Evolutionary conservation across 2,113 vertebrate genomes (phyloP).

Genomic region (Microcebus murinus): DNA sequence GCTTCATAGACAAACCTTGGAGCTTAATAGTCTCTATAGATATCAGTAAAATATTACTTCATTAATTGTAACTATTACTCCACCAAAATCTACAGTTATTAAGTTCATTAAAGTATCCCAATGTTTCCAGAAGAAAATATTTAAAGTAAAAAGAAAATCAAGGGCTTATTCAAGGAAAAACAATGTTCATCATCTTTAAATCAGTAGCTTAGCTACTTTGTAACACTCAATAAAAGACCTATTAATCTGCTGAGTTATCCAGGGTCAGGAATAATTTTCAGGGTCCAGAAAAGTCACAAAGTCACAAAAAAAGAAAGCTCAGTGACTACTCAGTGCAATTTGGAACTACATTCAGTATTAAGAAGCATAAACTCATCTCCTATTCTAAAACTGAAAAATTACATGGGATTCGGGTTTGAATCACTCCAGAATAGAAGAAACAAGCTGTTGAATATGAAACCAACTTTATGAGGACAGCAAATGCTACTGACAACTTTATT

Average conservation of each 20-base stretch:
- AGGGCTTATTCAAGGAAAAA: slow-evolving; percentile 28
- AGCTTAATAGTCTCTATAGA: not conserved
- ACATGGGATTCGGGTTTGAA: not conserved
- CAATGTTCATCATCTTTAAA: slow-evolving; percentile 20
- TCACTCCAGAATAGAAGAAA: not conserved
- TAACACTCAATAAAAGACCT: slow-evolving; percentile 11
- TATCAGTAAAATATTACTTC: not conserved
- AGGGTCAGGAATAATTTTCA: slow-evolving; percentile 18
- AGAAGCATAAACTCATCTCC: not conserved
- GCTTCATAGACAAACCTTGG: not conserved
- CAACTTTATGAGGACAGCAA: not conserved
- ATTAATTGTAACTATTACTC: slow-evolving; percentile 34
- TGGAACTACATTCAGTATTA: not conserved
- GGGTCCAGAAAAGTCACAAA: not conserved
- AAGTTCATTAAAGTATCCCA: slow-evolving; percentile 32
- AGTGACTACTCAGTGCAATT: not conserved
- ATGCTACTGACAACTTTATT: not conserved
- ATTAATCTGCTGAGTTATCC: not conserved
- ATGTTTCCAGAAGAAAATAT: slow-evolving; percentile 54
- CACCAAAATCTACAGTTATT: not conserved
- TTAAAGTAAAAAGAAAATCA: slow-evolving; percentile 52
- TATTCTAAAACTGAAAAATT: not conserved
- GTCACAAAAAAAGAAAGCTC: not conserved
- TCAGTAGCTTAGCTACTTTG: slow-evolving; percentile 8
- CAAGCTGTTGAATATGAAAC: not conserved